phyloP scores from a whole-genome alignment of 92 coral and sea anemone genomes.

The Porites lobata region DNA sequence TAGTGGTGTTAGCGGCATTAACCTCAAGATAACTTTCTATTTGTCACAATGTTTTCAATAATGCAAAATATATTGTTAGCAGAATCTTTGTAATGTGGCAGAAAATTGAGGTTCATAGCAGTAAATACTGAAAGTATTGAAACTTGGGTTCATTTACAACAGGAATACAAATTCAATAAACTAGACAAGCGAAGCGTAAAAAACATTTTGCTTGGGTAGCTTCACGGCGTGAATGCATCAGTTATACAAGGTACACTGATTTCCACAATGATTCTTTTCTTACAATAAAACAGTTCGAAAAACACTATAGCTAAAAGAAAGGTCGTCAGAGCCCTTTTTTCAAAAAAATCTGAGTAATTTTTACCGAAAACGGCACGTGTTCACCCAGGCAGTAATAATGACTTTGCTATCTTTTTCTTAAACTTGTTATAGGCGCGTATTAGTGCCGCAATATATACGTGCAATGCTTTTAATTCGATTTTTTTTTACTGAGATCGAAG shows the following conservation, averaged over 20 bases:
- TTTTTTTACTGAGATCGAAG: too few species aligned
- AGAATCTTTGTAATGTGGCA: neutral
- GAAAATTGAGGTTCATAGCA: neutral
- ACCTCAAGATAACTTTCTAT: neutral
- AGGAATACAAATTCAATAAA: neutral
- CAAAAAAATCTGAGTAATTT: too few species aligned
- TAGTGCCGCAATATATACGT: too few species aligned
- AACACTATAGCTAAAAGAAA: too few species aligned
- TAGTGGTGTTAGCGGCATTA: too few species aligned
- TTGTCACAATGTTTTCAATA: neutral
- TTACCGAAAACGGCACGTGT: too few species aligned
- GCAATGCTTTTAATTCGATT: too few species aligned
- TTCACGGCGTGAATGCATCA: neutral
- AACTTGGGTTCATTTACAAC: neutral
- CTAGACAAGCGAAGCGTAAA: slow-evolving; percentile 22
- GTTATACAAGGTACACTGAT: neutral
- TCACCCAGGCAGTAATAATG: neutral
- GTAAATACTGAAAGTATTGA: too few species aligned
- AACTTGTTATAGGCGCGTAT: too few species aligned
- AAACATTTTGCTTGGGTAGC: neutral
- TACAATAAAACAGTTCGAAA: neutral
- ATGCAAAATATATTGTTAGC: neutral
- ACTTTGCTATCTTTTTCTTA: too few species aligned
- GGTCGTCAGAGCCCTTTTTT: too few species aligned
- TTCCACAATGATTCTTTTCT: too few species aligned